Percentiles rank a stretch among this genome's conserved stretches.
These are phyloP conservation scores for Athalia cordata DNA, from an alignment of 2,888 invertebrate species.

Conservation along the genomic window DNA sequence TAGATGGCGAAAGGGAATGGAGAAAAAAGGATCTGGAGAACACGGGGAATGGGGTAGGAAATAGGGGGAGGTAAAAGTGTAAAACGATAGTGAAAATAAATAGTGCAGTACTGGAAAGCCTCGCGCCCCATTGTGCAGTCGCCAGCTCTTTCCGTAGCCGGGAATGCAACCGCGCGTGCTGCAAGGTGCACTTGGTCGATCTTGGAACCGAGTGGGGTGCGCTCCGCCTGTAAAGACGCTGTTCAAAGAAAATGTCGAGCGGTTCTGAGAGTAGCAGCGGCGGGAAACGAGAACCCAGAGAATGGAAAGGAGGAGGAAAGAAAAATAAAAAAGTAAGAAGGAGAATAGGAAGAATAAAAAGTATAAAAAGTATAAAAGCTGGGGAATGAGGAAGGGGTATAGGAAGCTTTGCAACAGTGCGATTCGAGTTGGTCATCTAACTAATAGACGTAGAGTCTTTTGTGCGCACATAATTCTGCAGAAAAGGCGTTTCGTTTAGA, in stretches of 20 bases:
- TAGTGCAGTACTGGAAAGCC: conserved; percentile 25
- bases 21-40: neutral
- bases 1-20: too few relatives aligned
- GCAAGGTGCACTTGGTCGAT: conserved; percentile 52
- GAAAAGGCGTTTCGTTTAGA: neutral
- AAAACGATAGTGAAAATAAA: conserved; percentile 44
- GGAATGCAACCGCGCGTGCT: conserved; percentile 54
- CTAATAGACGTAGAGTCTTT: conserved; percentile 15
- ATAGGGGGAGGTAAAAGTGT: conserved; percentile 16
- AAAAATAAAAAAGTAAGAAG: conserved; percentile 34
- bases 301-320: too few relatives aligned
- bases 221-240: conserved; percentile 13
- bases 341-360: neutral
- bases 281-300: too few relatives aligned
- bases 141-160: conserved; percentile 41
- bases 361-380: neutral
- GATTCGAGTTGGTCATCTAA: conserved; percentile 27
- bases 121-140: neutral
- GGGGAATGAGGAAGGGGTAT: conserved; percentile 36
- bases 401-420: conserved; percentile 17
- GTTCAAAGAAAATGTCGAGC: conserved; percentile 32
- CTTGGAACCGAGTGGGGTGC: conserved; percentile 29
- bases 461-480: neutral
- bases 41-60: neutral
- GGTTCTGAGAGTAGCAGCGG: neutral